Evolutionary conservation across 1,140 invertebrate genomes (phyloP).

Genomic region (Bemisia tabaci): DNA sequence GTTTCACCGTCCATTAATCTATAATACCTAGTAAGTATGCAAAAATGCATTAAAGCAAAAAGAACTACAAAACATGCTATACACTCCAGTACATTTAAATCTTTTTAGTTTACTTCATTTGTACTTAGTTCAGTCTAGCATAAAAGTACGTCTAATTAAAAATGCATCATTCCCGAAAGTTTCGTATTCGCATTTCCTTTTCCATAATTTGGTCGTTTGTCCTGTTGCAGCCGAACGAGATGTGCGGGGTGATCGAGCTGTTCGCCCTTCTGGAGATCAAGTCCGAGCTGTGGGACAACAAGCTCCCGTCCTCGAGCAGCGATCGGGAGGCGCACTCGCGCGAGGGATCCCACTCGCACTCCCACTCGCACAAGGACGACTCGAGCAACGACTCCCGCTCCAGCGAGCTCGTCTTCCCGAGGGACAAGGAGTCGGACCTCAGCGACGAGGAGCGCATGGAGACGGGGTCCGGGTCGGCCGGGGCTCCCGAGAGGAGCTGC

Average conservation of each 20-base stretch:
- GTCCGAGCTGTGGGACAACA: constrained; percentile 46
- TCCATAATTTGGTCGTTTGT: neutral
- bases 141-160: too few species aligned
- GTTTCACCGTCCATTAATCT: too few species aligned
- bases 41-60: too few species aligned
- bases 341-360: neutral
- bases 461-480: constrained; percentile 35
- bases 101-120: too few species aligned
- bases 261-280: constrained; percentile 70
- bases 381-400: constrained; percentile 2
- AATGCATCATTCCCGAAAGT: too few species aligned
- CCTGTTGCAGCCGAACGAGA: constrained; percentile 52
- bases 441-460: constrained; percentile 16
- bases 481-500: constrained; percentile 30
- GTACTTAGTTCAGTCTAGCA: too few species aligned
- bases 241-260: constrained; percentile 62
- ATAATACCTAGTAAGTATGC: too few species aligned
- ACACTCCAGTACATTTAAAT: too few species aligned
- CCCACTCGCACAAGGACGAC: constrained; percentile 4
- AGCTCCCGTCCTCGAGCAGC: neutral
- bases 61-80: too few species aligned
- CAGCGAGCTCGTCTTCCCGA: constrained; percentile 3
- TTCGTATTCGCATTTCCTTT: too few species aligned
- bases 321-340: neutral
- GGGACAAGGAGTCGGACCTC: neutral